Conservation (phyloP, 2,888 invertebrate species). For the Rapana venosa region DNA sequence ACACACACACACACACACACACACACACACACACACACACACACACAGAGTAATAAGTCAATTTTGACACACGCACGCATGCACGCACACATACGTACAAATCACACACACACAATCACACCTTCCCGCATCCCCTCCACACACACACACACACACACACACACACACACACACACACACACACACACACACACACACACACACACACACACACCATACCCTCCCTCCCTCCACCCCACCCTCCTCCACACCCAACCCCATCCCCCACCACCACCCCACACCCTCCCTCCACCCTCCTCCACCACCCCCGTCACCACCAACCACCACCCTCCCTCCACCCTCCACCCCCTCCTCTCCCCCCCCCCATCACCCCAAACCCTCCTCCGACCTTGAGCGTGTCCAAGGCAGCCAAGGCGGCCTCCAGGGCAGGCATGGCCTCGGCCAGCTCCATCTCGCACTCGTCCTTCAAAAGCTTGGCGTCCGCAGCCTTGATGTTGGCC, state of each 20-base stretch:
- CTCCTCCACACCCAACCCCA: neutral
- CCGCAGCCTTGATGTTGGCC: slow-evolving; percentile 91
- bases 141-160: neutral
- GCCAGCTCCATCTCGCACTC: slow-evolving; percentile 79
- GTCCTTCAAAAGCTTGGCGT: slow-evolving; percentile 87
- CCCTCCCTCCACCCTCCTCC: neutral
- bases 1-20: too few species aligned
- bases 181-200: neutral
- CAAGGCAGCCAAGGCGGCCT: slow-evolving; percentile 78
- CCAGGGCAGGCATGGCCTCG: slow-evolving; percentile 78
- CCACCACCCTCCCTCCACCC: neutral
- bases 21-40: neutral
- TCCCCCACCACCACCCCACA: neutral
- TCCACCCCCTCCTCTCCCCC: neutral
- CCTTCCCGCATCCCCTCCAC: too few species aligned
- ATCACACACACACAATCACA: neutral
- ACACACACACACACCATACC: neutral
- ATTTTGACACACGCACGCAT: neutral
- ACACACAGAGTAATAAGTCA: too few species aligned
- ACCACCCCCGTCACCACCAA: neutral
- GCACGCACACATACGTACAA: neutral
- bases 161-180: too few species aligned
- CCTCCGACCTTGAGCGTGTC: slow-evolving; percentile 76
- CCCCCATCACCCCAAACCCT: neutral
- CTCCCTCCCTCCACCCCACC: neutral